Percentiles rank a stretch among this genome's conserved stretches.
Evolutionary conservation across 2,888 invertebrate genomes (phyloP).

Genomic region (Allacma fusca): DNA sequence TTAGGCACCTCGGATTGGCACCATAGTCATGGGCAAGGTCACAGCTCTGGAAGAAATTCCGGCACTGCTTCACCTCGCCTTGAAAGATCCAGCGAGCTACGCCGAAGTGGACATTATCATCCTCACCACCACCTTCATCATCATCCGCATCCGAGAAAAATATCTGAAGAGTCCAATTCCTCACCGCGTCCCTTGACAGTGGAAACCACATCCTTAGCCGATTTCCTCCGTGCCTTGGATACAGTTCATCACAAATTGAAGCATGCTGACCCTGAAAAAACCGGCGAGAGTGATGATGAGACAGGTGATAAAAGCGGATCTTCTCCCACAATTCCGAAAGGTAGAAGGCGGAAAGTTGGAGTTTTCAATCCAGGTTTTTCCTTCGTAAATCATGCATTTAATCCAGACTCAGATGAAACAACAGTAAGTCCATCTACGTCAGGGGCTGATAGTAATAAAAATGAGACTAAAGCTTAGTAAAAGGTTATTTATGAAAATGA

Average conservation of each 20-base stretch:
- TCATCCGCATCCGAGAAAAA: conserved; percentile 46
- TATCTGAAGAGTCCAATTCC: conserved; percentile 46
- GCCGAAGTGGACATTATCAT: conserved; percentile 44
- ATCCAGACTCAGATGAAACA: conserved; percentile 28
- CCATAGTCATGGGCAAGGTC: conserved; percentile 3
- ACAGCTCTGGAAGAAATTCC: neutral
- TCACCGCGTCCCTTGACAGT: conserved; percentile 63
- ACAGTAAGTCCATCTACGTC: neutral
- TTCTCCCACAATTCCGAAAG: conserved; percentile 1
- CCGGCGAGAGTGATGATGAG: conserved; percentile 34
- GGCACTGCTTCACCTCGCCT: conserved; percentile 21
- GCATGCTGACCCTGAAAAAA: conserved; percentile 39
- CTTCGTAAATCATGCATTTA: conserved; percentile 55
- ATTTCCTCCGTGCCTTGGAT: conserved; percentile 79
- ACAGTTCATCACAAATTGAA: conserved; percentile 68
- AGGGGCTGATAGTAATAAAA: neutral
- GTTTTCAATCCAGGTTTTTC: conserved; percentile 57
- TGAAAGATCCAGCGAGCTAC: conserved; percentile 32
- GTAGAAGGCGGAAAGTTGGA: conserved; percentile 55
- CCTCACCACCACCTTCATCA: conserved; percentile 31
- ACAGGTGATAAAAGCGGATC: conserved; percentile 29
- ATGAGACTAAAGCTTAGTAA: neutral
- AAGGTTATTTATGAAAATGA: no score
- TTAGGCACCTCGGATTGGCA: neutral
- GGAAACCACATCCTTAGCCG: conserved; percentile 84